Conservation (phyloP, 2,797 vertebrate species). For the Crossoptilon crossoptilon region DNA sequence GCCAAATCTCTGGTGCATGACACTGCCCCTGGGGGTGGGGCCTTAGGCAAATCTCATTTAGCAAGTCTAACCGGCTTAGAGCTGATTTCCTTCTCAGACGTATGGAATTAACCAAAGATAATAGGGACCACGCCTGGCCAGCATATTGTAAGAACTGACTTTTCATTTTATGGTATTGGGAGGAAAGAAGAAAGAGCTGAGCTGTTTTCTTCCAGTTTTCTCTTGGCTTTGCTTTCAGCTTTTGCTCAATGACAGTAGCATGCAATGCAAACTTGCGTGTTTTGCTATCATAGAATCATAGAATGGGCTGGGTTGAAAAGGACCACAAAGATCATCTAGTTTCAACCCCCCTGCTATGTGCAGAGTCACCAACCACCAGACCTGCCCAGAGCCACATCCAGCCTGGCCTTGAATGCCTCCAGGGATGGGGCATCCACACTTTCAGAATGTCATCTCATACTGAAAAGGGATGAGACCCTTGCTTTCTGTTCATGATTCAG, state of each 20-base stretch:
- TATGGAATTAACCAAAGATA: conserved; percentile 20
- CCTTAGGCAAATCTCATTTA: neutral
- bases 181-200: neutral
- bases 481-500: neutral
- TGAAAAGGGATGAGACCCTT: neutral
- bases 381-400: no score
- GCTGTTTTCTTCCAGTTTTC: neutral
- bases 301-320: no score
- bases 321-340: no score
- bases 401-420: no score
- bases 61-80: conserved; percentile 21
- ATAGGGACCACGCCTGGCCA: conserved; percentile 1
- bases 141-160: neutral
- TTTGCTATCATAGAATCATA: neutral
- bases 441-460: neutral
- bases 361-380: no score
- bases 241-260: neutral
- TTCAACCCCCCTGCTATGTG: no score
- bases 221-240: neutral
- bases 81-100: conserved; percentile 61
- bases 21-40: neutral
- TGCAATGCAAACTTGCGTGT: neutral
- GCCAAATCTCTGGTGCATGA: neutral
- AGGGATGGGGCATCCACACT: neutral
- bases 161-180: neutral